phyloP scores from a whole-genome alignment of 2,797 vertebrate species.

The Sphaeramia orbicularis region DNA sequence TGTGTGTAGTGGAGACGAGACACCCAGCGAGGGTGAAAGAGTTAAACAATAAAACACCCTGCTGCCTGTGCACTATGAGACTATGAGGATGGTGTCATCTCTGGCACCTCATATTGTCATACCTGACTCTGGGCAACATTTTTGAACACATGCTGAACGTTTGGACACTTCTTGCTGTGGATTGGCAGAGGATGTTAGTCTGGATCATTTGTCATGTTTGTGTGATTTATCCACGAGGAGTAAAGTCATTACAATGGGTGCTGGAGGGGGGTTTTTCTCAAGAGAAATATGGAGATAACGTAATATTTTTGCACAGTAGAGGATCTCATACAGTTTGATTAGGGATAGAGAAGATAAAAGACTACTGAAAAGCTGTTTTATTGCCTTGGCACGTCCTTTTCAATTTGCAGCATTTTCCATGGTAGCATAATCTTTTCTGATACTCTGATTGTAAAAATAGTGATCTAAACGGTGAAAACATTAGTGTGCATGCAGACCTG shows the following conservation, averaged over 20 bases:
- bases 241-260: constrained; percentile 38
- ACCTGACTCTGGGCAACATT: background rate
- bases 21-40: constrained; percentile 18
- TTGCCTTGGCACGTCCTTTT: too few relatives aligned
- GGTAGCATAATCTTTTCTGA: constrained; percentile 14
- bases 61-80: too few relatives aligned
- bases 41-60: too few relatives aligned
- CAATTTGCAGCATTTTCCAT: constrained; percentile 25
- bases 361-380: too few relatives aligned
- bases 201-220: constrained; percentile 50
- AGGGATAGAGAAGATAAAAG: constrained; percentile 40
- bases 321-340: constrained; percentile 65
- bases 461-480: too few relatives aligned
- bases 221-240: constrained; percentile 35
- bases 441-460: constrained; percentile 13
- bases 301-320: constrained; percentile 45
- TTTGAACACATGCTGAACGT: constrained; percentile 9
- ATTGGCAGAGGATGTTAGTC: background rate
- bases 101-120: constrained; percentile 17
- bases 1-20: constrained; percentile 22
- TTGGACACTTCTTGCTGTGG: constrained; percentile 18
- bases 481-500: constrained; percentile 10
- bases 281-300: constrained; percentile 42
- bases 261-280: too few relatives aligned
- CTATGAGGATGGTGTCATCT: constrained; percentile 24